These are phyloP conservation scores for Condylostylus longicornis DNA, from an alignment of 1,140 invertebrate genomes.

Conservation along the genomic window DNA sequence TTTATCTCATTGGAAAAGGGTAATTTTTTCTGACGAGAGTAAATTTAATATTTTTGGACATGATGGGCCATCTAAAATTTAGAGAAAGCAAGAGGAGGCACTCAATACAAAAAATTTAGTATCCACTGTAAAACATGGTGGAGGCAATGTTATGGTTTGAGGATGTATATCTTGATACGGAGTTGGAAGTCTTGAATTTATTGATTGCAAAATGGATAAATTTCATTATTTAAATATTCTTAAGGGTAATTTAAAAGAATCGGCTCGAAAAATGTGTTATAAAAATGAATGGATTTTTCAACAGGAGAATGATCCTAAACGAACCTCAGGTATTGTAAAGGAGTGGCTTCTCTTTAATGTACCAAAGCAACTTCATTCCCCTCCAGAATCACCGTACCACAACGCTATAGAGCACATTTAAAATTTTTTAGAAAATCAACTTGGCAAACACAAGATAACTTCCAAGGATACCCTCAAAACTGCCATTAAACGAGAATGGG, in stretches of 20 bases:
- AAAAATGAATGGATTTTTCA: constrained; percentile 4
- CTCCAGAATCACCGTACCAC: constrained; percentile 17
- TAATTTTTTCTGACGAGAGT: no score
- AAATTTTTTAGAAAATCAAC: constrained; percentile 11
- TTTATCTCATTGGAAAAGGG: no score
- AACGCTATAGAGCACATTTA: constrained; percentile 13
- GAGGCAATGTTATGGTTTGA: constrained; percentile 26
- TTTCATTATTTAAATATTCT: constrained; percentile 11
- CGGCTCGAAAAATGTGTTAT: constrained; percentile 10
- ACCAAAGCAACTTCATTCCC: constrained; percentile 11
- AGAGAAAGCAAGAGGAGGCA: no score
- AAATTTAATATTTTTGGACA: no score
- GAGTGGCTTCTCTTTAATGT: constrained; percentile 13
- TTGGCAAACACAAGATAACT: neutral
- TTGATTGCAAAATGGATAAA: constrained; percentile 13
- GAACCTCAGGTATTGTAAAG: constrained; percentile 13
- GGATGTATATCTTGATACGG: constrained; percentile 17
- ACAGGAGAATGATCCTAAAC: constrained; percentile 14
- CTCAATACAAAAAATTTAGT: constrained; percentile 10
- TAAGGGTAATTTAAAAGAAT: constrained; percentile 10
- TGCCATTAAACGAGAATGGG: constrained; percentile 11
- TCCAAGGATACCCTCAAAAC: constrained; percentile 4
- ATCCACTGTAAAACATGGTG: constrained; percentile 28
- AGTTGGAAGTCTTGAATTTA: constrained; percentile 15
- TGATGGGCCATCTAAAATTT: no score